phyloP scores from a whole-genome alignment of 2,797 vertebrate genomes.

The Pithecia hirsuta region DNA sequence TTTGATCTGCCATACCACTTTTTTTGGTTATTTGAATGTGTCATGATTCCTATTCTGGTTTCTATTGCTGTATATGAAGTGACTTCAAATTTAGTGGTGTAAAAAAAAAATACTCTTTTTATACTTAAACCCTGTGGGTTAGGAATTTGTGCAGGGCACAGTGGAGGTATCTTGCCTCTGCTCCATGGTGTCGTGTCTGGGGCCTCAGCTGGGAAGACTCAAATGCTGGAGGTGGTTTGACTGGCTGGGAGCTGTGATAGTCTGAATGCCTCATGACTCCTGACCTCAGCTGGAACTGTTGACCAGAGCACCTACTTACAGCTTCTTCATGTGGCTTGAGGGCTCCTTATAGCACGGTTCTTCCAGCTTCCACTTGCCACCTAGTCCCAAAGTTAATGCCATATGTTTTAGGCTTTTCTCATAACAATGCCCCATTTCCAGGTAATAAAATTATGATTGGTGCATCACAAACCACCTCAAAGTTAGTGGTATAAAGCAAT shows the following conservation, averaged over 20 bases:
- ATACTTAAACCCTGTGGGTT: neutral
- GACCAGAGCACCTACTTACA: neutral
- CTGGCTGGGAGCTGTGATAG: neutral
- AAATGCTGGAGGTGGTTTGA: neutral
- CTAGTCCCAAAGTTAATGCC: neutral
- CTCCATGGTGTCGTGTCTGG: neutral
- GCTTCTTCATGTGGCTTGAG: neutral
- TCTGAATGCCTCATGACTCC: neutral
- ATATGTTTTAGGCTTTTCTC: neutral
- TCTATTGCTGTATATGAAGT: neutral
- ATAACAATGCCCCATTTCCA: neutral
- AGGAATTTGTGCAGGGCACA: neutral
- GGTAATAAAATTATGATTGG: neutral
- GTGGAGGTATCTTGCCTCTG: neutral
- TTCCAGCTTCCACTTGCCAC: neutral
- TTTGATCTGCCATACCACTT: neutral
- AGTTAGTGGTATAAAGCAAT: neutral
- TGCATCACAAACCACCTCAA: neutral
- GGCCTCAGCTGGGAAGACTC: neutral
- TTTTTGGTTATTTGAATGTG: neutral
- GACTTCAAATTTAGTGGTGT: neutral
- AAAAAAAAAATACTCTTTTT: neutral
- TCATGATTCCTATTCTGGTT: conserved; percentile 21
- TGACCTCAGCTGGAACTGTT: neutral
- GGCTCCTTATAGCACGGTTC: neutral